Conservation (phyloP, 2,113 vertebrate species). For the Cebus imitator region DNA sequence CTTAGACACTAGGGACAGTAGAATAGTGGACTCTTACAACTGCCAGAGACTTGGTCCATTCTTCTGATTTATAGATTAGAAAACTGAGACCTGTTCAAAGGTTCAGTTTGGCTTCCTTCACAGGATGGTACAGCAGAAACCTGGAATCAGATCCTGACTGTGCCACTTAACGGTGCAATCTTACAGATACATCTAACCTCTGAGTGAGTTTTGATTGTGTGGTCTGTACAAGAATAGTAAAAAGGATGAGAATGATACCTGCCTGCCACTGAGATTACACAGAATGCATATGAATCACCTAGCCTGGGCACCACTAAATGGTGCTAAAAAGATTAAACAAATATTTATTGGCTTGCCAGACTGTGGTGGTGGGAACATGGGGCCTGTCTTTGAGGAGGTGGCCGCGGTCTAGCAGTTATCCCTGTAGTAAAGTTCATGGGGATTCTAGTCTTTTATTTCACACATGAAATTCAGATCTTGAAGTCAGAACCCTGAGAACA, state of each 20-base stretch:
- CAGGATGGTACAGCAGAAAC: neutral
- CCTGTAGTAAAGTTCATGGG: neutral
- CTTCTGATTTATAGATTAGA: neutral
- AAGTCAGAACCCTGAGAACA: neutral
- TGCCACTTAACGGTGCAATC: neutral
- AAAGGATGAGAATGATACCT: neutral
- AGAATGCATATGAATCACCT: neutral
- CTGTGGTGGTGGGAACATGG: neutral
- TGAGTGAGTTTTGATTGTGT: neutral
- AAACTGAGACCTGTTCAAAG: neutral
- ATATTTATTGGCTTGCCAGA: neutral
- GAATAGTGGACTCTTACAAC: neutral
- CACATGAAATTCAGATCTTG: conserved; percentile 5
- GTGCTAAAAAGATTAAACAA: neutral
- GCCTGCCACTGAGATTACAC: neutral
- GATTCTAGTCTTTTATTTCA: neutral
- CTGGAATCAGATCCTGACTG: neutral
- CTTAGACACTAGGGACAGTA: neutral
- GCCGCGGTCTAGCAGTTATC: neutral
- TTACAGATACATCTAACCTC: neutral
- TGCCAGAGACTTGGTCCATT: neutral
- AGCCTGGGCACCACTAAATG: neutral
- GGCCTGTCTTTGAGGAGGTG: neutral
- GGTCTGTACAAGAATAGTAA: neutral
- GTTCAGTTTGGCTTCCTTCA: conserved; percentile 4